Evolutionary conservation across 2,113 vertebrate species (phyloP).

Genomic region (Eolophus roseicapilla): DNA sequence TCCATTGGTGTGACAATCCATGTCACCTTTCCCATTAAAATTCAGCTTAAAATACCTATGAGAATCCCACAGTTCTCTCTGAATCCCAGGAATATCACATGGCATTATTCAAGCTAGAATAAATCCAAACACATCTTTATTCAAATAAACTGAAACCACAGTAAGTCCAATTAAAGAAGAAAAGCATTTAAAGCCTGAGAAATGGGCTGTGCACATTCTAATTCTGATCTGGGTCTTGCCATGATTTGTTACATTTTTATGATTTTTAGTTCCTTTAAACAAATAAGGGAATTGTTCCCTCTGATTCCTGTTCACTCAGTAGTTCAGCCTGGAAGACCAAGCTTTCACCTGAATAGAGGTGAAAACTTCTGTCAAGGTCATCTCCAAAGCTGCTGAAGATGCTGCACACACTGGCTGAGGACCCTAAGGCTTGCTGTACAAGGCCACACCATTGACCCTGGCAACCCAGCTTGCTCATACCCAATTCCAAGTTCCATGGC

Average conservation of each 20-base stretch:
- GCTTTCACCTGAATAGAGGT: neutral
- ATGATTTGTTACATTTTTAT: neutral
- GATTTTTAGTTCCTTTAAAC: neutral
- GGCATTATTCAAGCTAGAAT: slow-evolving; percentile 15
- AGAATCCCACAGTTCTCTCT: slow-evolving; percentile 64
- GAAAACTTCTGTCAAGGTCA: neutral
- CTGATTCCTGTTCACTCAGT: neutral
- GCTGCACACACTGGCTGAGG: neutral
- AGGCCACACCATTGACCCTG: neutral
- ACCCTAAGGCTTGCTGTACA: neutral
- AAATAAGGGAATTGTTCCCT: neutral
- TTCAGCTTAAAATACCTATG: slow-evolving; percentile 69
- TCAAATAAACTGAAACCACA: slow-evolving; percentile 20
- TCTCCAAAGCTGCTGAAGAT: neutral
- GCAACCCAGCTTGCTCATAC: neutral
- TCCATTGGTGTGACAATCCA: slow-evolving; percentile 65
- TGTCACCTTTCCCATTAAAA: slow-evolving; percentile 71
- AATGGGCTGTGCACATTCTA: neutral
- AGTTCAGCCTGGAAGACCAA: neutral
- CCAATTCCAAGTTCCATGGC: fast-evolving
- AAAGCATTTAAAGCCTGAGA: neutral
- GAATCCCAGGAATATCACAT: slow-evolving; percentile 48
- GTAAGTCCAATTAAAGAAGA: slow-evolving; percentile 1
- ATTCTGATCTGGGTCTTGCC: neutral
- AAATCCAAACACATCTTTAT: slow-evolving; percentile 33